Evolutionary conservation across 2,113 vertebrate species (phyloP), one percentile per base, ranked within the genome.

Genomic region (Anser cygnoides): DNA sequence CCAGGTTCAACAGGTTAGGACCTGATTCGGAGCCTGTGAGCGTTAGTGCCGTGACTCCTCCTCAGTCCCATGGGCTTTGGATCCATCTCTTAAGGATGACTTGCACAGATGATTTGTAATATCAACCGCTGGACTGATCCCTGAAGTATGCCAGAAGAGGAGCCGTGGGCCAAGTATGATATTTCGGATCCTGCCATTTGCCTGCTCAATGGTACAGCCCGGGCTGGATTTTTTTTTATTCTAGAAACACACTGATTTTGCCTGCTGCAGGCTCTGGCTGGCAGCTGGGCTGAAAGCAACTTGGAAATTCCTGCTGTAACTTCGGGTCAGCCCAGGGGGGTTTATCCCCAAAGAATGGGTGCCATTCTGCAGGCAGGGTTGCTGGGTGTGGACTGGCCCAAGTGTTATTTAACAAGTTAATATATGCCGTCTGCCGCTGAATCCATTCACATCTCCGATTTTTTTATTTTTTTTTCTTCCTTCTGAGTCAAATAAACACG

Each of bases 401-500:
- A 72, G 46, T 76, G 66, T 88, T 75, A 17, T 70, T 92, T 72
- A 71, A 62, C 46, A 65, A 74, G n/a, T 94, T 89, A 63, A 57
- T 85, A 55, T 67, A 26, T 90, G 61, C 78, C 1, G 3, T 75
- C 89, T 82, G 52, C 67, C 39, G 33, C 70, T 6, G 18, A 93
- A 80, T 93, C 83, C 29, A 57, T 94, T 92, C 80, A 74, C 39
- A 25, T 63, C 20, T 80, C 59, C 43, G 44, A 23, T 44, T 76
- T 80, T 82, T n/a, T 10, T 59, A 39, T 39, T 39, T 26, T n/a
- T 44, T 37, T 22, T 35, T 14, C 2, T 13, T 28, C 6, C 13
- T 84, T 92, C 70, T 3, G 61, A 95, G 85, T 93, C 84, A 90
- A 95, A 93, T 97, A 97, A 96, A 94, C 90, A 94, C 5, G 35